Percentiles rank a stretch among this genome's conserved stretches.
Evolutionary conservation across 2,113 vertebrate species (phyloP).

Genomic region (Vombatus ursinus): DNA sequence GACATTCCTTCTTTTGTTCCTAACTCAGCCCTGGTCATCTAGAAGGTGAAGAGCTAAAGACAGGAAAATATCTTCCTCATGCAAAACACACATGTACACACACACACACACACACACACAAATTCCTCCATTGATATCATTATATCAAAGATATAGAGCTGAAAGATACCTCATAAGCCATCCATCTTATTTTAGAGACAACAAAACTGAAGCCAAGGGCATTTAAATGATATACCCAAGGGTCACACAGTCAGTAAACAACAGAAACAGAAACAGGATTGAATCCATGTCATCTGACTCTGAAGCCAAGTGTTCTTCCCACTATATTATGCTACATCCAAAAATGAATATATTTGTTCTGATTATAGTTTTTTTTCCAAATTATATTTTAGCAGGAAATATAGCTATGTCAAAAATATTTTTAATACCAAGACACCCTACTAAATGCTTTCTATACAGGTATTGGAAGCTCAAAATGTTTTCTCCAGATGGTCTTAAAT

Average conservation of each 20-base stretch:
- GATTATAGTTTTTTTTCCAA: not conserved
- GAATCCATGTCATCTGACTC: not conserved
- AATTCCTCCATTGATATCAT: not conserved
- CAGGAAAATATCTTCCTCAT: not conserved
- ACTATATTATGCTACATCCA: not conserved
- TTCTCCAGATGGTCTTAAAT: slow-evolving; percentile 25
- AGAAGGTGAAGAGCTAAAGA: not conserved
- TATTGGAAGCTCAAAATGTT: slow-evolving; percentile 38
- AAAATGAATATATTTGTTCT: not conserved
- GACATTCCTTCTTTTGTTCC: not conserved
- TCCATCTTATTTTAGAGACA: not conserved
- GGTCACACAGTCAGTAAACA: not conserved
- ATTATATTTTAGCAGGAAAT: slow-evolving; percentile 6
- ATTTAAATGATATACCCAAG: not conserved
- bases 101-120: too few relatives aligned
- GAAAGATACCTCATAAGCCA: not conserved
- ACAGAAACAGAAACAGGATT: not conserved
- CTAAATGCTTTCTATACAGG: not conserved
- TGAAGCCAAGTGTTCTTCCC: not conserved
- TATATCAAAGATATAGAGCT: not conserved
- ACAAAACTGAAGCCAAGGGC: not conserved
- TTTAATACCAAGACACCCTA: slow-evolving; percentile 24
- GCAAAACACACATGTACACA: not conserved
- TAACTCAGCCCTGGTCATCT: not conserved
- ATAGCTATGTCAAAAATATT: not conserved